Percentiles rank a stretch among this genome's conserved stretches.
Conservation (phyloP, 2,113 vertebrate species). For the Cheirogaleus medius region DNA sequence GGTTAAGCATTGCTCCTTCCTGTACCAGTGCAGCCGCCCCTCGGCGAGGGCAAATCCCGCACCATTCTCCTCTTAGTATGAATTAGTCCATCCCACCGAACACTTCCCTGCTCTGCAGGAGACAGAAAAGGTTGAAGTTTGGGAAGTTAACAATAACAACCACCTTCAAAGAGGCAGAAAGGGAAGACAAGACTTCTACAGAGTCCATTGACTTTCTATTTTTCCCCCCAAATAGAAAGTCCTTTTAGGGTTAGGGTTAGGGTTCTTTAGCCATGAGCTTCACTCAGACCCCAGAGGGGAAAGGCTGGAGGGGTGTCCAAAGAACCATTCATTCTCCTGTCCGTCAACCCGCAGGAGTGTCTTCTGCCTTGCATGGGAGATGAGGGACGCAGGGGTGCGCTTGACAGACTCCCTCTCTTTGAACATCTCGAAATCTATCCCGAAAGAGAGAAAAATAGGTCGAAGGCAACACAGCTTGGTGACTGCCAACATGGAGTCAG, state of each 20-base stretch:
- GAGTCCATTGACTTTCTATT: not conserved
- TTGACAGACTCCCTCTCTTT: not conserved
- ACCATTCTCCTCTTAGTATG: not conserved
- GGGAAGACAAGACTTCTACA: not conserved
- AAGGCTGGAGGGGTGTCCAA: not conserved
- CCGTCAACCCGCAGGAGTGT: fast-evolving
- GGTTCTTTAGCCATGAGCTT: not conserved
- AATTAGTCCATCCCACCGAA: not conserved
- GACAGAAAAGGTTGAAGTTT: not conserved
- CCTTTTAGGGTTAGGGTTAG: not conserved
- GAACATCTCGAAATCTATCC: not conserved
- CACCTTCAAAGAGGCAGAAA: not conserved
- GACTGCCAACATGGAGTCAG: not conserved
- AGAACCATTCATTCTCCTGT: not conserved
- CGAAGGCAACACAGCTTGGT: not conserved
- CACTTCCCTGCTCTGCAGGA: not conserved
- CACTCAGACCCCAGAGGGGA: not conserved
- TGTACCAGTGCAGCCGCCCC: not conserved
- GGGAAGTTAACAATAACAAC: not conserved
- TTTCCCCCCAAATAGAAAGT: not conserved
- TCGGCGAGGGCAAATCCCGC: not conserved
- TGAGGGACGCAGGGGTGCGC: not conserved
- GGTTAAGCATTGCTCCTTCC: not conserved
- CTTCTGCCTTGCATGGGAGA: not conserved
- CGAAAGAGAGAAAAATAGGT: not conserved